Evolutionary conservation across 2,888 invertebrate species (phyloP), one percentile per base, ranked within the genome.

Genomic region (Napeogenes inachia): DNA sequence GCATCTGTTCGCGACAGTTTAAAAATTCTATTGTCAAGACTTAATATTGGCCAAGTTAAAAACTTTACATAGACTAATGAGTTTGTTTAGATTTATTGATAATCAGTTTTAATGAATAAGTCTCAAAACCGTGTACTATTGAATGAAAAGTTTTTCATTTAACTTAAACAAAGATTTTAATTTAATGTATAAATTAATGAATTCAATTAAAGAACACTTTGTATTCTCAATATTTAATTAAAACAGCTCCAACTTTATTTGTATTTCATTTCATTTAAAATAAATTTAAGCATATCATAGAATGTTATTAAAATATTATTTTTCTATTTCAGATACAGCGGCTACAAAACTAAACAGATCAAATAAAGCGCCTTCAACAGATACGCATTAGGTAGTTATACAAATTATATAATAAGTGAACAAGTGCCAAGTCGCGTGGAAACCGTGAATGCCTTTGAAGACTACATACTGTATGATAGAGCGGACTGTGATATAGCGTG

Each of bases 311-410:
- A 13, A 30, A 30, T 3, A 30, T 30, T 12, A 30, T 21, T 50
- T 8, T 50, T 30, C 30, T 88, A 88, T 89, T 89, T 75, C 89
- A 89, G 89, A 85, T 82, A 73, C 73, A 68, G 70, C 73, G 69
- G 75, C 73, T 73, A 63, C 59, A 64, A 59, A 71, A 75, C 68
- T 70, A 75, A 71, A 72, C 75, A 74, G 73, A 82, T 74, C 70
- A 80, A 84, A 85, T 82, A 69, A 87, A 88, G 82, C 89, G 89
- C 89, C 87, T 89, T 88, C 77, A 83, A 80, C 78, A 74, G 71
- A 80, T 74, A 71, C 80, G 80, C 84, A 84, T 82, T 83, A 80
- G 71, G 74, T 82, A 84, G 77, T 68, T 80, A 80, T 77, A 68
- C 70, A 73, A 74, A 69, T 72, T 72, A 75, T 70, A 67, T 73